Conservation (phyloP, 2,888 invertebrate species). For the Ormyrus nitidulus region DNA sequence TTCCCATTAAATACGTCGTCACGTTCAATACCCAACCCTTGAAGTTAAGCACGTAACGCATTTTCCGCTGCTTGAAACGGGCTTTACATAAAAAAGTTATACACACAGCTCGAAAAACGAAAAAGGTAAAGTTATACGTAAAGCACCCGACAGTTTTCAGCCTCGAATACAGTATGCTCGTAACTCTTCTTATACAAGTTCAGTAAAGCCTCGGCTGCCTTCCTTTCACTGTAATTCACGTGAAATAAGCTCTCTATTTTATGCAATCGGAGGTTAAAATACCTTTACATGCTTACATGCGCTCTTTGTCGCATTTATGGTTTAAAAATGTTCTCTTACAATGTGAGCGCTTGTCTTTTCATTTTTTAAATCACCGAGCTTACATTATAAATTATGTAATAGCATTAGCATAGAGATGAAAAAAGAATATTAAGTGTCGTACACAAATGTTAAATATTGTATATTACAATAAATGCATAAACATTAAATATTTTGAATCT, state of each 20-base stretch:
- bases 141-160: slow-evolving; percentile 4
- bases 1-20: not conserved
- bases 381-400: no score
- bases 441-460: no score
- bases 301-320: not conserved
- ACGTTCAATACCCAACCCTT: slow-evolving; percentile 3
- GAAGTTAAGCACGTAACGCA: slow-evolving; percentile 11
- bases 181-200: slow-evolving; percentile 18
- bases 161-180: not conserved
- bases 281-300: no score
- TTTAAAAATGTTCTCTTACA: no score
- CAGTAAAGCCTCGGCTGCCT: not conserved
- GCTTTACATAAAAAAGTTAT: slow-evolving; percentile 18
- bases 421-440: no score
- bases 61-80: not conserved
- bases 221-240: not conserved
- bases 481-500: no score
- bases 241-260: not conserved
- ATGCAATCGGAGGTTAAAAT: no score
- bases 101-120: slow-evolving; percentile 12
- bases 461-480: no score
- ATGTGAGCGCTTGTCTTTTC: no score
- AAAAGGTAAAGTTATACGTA: slow-evolving; percentile 21
- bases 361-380: no score
- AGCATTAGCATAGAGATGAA: no score